These are phyloP conservation scores for Apis cerana DNA, from an alignment of 1,140 invertebrate genomes.

Conservation along the genomic window DNA sequence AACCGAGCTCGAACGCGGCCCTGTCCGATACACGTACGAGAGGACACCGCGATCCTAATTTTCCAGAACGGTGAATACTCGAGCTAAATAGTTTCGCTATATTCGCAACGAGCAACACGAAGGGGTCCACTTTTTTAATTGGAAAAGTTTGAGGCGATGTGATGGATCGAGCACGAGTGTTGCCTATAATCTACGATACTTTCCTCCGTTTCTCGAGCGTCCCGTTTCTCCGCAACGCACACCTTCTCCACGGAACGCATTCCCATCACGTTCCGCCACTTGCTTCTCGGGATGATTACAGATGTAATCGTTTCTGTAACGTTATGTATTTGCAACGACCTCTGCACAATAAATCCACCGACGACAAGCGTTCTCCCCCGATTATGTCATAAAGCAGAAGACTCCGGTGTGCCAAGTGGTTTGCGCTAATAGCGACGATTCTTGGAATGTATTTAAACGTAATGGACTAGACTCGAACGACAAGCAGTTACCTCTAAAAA, in stretches of 20 bases:
- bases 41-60: slow-evolving; percentile 4
- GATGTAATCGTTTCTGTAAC: slow-evolving; percentile 37
- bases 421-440: slow-evolving; percentile 33
- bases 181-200: neutral
- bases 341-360: slow-evolving; percentile 49
- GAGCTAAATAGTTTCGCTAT: neutral
- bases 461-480: neutral
- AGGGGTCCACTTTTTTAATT: neutral
- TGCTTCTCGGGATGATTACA: slow-evolving; percentile 34
- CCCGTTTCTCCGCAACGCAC: neutral
- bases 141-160: neutral
- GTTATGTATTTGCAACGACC: slow-evolving; percentile 53
- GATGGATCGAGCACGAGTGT: neutral
- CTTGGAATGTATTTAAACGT: slow-evolving; percentile 16
- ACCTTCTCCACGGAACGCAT: neutral
- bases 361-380: slow-evolving; percentile 20
- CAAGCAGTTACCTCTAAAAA: neutral
- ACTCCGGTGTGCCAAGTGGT: slow-evolving; percentile 24
- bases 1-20: slow-evolving; percentile 8
- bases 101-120: too few relatives aligned
- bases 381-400: slow-evolving; percentile 40
- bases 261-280: slow-evolving; percentile 24
- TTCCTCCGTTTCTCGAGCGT: neutral
- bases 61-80: neutral
- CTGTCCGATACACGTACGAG: neutral